phyloP scores from a whole-genome alignment of 1,140 invertebrate species.

The Palaemon carinicauda region DNA sequence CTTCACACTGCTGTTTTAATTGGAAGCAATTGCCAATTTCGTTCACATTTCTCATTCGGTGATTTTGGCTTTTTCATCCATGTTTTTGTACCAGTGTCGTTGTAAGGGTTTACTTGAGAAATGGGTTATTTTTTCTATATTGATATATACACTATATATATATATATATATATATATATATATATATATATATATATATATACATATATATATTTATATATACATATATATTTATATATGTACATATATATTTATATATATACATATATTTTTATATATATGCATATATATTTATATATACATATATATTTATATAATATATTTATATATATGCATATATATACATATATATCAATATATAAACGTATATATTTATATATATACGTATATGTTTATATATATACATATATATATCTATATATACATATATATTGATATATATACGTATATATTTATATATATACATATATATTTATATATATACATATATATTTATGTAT shows the following conservation, averaged over 20 bases:
- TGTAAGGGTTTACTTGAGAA: no score
- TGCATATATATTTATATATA: not conserved
- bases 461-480: not conserved
- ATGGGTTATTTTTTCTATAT: no score
- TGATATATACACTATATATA: no score
- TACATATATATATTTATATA: not conserved
- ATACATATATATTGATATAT: not conserved
- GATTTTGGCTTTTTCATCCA: no score
- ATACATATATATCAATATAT: not conserved
- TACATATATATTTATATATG: not conserved
- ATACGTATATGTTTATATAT: not conserved
- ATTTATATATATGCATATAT: not conserved
- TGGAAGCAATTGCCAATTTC: no score
- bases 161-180: no score
- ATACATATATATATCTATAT: not conserved
- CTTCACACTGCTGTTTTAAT: no score
- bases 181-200: not conserved
- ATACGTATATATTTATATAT: not conserved
- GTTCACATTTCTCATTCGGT: no score
- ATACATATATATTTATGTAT: not conserved
- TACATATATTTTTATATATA: not conserved
- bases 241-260: not conserved
- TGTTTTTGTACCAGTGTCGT: no score
- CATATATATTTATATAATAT: not conserved
- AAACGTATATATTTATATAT: not conserved